A percentile compares a stretch with the other conserved stretches of the same genome.
Conservation (phyloP, 2,113 vertebrate species). For the Charadrius vociferus region DNA sequence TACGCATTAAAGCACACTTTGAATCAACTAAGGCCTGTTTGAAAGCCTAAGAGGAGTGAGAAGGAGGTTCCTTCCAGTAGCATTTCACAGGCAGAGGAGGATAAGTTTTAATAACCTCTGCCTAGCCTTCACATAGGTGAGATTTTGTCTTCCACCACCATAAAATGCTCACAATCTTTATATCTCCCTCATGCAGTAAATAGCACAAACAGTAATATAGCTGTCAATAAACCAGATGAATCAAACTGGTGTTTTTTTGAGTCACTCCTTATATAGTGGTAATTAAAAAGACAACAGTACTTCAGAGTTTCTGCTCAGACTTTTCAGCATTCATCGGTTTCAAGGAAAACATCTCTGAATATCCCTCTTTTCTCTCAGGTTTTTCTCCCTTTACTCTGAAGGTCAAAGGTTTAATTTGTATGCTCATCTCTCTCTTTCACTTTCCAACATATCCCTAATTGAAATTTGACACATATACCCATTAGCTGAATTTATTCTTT, state of each 20-base stretch:
- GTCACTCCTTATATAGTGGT: not conserved
- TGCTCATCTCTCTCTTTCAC: conserved; percentile 67
- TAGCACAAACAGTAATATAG: not conserved
- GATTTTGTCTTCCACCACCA: not conserved
- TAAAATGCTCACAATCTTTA: not conserved
- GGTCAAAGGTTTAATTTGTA: conserved; percentile 82
- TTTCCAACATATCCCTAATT: conserved; percentile 75
- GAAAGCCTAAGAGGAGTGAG: not conserved
- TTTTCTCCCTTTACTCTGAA: conserved; percentile 69
- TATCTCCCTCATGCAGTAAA: not conserved
- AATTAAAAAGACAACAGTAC: not conserved
- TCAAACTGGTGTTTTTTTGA: not conserved
- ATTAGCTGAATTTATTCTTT: conserved; percentile 83
- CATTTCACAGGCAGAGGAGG: not conserved
- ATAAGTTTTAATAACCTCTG: not conserved
- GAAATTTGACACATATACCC: conserved; percentile 83
- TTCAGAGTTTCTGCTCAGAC: conserved; percentile 1
- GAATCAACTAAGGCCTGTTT: not conserved
- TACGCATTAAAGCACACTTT: not conserved
- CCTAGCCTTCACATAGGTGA: not conserved
- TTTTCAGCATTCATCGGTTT: not conserved
- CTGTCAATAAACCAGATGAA: conserved; percentile 5
- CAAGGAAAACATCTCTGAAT: conserved; percentile 31
- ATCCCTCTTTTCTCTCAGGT: conserved; percentile 31
- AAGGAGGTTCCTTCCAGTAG: not conserved